Percentiles rank a stretch among this genome's conserved stretches.
Conservation (phyloP, 2,888 invertebrate genomes). For the Abscondita cerata region DNA sequence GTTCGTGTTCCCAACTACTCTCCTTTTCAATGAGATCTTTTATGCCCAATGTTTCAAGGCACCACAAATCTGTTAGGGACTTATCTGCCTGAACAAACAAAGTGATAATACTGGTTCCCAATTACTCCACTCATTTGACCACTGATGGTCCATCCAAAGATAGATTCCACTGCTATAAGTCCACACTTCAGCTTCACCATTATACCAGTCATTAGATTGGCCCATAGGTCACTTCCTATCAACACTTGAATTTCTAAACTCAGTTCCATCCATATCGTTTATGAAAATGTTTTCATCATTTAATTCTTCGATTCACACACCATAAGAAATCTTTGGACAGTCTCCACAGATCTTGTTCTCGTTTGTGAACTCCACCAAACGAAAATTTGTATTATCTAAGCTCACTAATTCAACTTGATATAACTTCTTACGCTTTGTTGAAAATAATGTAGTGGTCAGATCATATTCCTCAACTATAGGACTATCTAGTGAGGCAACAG, state of each 20-base stretch:
- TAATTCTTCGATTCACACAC: not conserved
- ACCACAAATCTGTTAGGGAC: not conserved
- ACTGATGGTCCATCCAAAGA: not conserved
- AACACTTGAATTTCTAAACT: not conserved
- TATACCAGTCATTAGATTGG: not conserved
- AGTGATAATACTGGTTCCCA: not conserved
- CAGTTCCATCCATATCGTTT: too few species aligned
- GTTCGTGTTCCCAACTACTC: too few species aligned
- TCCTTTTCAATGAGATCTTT: not conserved
- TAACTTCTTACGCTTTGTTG: too few species aligned
- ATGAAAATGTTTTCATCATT: not conserved
- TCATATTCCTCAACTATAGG: not conserved
- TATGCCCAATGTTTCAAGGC: not conserved
- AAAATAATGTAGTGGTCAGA: too few species aligned
- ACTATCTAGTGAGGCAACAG: not conserved
- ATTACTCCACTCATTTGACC: not conserved
- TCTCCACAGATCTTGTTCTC: too few species aligned
- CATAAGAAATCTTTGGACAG: too few species aligned
- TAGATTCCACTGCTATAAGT: not conserved
- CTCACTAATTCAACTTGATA: too few species aligned
- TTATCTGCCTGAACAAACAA: not conserved
- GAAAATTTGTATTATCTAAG: too few species aligned
- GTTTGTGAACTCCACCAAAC: too few species aligned
- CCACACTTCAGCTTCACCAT: not conserved
- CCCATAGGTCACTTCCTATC: not conserved